phyloP scores from a whole-genome alignment of 92 coral and sea anemone genomes.

The Montipora capitata region DNA sequence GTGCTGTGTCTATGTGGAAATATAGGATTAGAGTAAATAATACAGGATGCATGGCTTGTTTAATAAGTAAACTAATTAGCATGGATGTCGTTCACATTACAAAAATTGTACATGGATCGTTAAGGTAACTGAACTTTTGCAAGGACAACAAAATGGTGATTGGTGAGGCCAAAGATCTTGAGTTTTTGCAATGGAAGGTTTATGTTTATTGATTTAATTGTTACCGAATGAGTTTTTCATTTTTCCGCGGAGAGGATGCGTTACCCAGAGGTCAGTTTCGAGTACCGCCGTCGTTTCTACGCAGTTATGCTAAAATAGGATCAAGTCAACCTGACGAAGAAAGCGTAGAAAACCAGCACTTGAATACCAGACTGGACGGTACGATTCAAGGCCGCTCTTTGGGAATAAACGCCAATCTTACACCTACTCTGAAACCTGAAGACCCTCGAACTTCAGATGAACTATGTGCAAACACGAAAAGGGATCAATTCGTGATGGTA shows the following conservation, averaged over 20 bases:
- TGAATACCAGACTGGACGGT: constrained; percentile 24
- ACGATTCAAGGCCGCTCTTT: constrained; percentile 51
- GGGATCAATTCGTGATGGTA: not conserved
- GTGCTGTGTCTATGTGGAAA: constrained; percentile 60
- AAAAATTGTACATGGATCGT: constrained; percentile 29
- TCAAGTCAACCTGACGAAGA: constrained; percentile 53
- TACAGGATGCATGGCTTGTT: constrained; percentile 59
- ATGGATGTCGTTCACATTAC: not conserved
- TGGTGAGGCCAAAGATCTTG: not conserved
- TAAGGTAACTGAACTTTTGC: not conserved
- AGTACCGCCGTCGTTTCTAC: constrained; percentile 63
- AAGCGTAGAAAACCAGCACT: constrained; percentile 31
- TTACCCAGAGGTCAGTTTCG: constrained; percentile 43
- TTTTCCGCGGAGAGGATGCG: constrained; percentile 34
- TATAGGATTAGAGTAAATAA: constrained; percentile 65
- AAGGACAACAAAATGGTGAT: not conserved
- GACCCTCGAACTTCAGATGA: constrained; percentile 2
- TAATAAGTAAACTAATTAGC: constrained; percentile 74
- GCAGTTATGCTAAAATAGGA: constrained; percentile 72
- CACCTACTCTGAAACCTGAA: constrained; percentile 12
- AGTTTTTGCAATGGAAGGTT: not conserved
- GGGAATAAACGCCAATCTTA: constrained; percentile 30
- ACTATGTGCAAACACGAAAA: constrained; percentile 9
- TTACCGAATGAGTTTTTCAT: constrained; percentile 34
- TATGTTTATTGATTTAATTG: not conserved